A percentile compares a stretch with the other conserved stretches of the same genome.
phyloP scores from a whole-genome alignment of 2,113 vertebrate species.

The Cyanoderma ruficeps region DNA sequence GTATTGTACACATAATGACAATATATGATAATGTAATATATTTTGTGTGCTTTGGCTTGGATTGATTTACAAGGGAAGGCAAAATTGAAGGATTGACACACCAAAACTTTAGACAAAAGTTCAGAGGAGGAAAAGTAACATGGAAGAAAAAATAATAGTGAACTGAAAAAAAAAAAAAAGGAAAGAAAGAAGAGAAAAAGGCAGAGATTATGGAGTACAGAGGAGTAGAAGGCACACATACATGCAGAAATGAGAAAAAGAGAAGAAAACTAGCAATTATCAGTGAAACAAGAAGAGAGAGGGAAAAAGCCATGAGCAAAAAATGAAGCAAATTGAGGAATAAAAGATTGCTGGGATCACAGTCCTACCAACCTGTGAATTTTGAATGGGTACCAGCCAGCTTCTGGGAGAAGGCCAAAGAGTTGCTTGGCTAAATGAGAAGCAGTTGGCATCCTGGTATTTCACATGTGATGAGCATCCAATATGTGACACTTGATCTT shows the following conservation, averaged over 20 bases:
- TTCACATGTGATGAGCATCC: conserved; percentile 48
- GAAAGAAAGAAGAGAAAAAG: not conserved
- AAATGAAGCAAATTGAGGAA: conserved; percentile 1
- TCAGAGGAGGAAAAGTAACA: not conserved
- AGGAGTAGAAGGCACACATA: not conserved
- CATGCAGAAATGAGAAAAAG: not conserved
- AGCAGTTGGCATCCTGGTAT: conserved; percentile 44
- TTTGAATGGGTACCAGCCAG: conserved; percentile 17
- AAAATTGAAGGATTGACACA: not conserved
- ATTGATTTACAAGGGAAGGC: not conserved
- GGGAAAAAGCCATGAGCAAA: not conserved
- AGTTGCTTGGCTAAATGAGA: conserved; percentile 22
- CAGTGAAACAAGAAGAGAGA: not conserved
- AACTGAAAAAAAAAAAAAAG: not conserved
- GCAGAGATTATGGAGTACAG: not conserved
- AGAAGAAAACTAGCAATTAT: not conserved
- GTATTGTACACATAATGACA: not conserved
- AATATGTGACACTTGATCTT: conserved; percentile 43
- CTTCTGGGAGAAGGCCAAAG: conserved; percentile 34
- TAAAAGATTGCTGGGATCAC: conserved; percentile 14
- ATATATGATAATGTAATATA: not conserved
- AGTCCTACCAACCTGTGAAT: conserved; percentile 20
- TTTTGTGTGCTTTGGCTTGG: not conserved
- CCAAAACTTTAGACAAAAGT: not conserved
- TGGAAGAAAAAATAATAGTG: not conserved